Percentiles rank a stretch among this genome's conserved stretches.
These are phyloP conservation scores for Cinara cedri DNA, from an alignment of 2,888 invertebrate species.

Conservation along the genomic window DNA sequence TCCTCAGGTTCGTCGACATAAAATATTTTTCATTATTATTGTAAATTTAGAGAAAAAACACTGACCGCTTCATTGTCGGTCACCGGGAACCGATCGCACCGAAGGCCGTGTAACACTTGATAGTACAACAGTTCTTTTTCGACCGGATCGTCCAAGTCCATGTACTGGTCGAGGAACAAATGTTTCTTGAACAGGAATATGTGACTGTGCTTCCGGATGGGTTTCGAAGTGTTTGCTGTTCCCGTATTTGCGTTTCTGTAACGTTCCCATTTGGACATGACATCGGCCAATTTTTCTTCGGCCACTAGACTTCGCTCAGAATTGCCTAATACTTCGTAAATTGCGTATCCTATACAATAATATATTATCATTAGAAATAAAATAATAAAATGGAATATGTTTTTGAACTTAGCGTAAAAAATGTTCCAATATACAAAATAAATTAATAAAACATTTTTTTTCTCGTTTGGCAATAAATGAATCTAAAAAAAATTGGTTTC, in stretches of 20 bases:
- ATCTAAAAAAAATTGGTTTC: too few species aligned
- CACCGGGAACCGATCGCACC: slow-evolving; percentile 89
- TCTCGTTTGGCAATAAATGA: too few species aligned
- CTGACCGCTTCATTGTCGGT: slow-evolving; percentile 92
- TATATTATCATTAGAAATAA: neutral
- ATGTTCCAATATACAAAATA: too few species aligned
- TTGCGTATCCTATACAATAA: slow-evolving; percentile 75
- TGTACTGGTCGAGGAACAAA: slow-evolving; percentile 78
- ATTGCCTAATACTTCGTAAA: slow-evolving; percentile 88
- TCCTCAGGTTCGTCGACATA: neutral
- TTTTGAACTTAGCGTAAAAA: neutral
- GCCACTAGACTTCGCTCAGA: slow-evolving; percentile 83
- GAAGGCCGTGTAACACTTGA: slow-evolving; percentile 87
- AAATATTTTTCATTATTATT: neutral
- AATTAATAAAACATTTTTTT: too few species aligned
- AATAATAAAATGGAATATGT: neutral
- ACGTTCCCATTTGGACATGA: slow-evolving; percentile 94
- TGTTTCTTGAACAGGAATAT: slow-evolving; percentile 82
- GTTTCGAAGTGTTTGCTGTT: slow-evolving; percentile 62
- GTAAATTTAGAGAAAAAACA: slow-evolving; percentile 60
- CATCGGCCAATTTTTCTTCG: slow-evolving; percentile 90
- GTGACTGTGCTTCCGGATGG: slow-evolving; percentile 64
- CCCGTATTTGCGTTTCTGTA: slow-evolving; percentile 75
- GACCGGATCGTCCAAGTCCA: slow-evolving; percentile 81
- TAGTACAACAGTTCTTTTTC: slow-evolving; percentile 94